Base-by-base conservation (phyloP, 2,888 invertebrate species). In the Phytoseiulus persimilis region DNA sequence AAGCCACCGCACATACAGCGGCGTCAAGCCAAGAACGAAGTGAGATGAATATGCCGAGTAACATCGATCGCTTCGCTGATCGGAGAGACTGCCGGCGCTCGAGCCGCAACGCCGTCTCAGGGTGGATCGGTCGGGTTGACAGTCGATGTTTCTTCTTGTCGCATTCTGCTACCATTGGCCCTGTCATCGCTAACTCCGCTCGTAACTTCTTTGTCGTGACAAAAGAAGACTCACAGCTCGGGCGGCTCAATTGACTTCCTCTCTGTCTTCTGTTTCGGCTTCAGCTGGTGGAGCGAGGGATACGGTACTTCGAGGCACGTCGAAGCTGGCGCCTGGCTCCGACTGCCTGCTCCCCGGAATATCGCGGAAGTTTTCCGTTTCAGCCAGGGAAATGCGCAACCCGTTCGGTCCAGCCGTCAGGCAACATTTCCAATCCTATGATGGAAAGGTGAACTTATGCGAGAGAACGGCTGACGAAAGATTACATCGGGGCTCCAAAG, bases 91-190 rank as follows among this genome's bases (percentile, higher is more conserved):
- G 9, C 65, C 23, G 1, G 65, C 65, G 5, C 65, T 14, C 65
- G 23, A 65, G 65, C 65, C 65, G 65, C 28, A 23, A 65, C 23
- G 65, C 65, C 65, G 65, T 65, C 65, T 6, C 46, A 6, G 46
- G 65, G 28, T 65, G 11, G 23, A 1, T 65, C 65, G 65, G 65
- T 65, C 65, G 11, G 65, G 11, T 65, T 65, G 65, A 65, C 65
- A 65, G 65, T 65, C 65, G 65, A 65, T 65, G 65, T 65, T 65
- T 65, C 65, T 65, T 65, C 65, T 65, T 65, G 65, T 65, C 65
- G 65, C 65, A 65, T 65, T 65, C 65, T 65, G 65, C 65, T 65
- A 65, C 65, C 65, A 65, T 65, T 65, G 65, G 11, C 65, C 65
- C 65, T 65, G 65, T 65, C 65, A 65, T 65, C 65, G 65, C 65